These are phyloP conservation scores for Phthorimaea operculella DNA, from an alignment of 1,140 invertebrate species.

Conservation along the genomic window DNA sequence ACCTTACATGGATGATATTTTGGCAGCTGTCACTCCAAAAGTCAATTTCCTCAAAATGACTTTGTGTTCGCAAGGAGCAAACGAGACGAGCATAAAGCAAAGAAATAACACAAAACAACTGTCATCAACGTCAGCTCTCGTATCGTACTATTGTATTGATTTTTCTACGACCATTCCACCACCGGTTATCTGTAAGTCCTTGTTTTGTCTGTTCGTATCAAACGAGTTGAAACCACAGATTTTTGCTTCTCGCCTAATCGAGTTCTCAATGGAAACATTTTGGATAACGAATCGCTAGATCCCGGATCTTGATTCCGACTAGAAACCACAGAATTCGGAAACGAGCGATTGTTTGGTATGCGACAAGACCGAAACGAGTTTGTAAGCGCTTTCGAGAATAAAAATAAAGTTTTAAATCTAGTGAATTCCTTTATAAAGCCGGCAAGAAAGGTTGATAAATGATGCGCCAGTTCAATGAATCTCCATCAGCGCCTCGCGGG, in stretches of 20 bases:
- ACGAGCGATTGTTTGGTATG: background rate
- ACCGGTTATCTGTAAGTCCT: too few relatives aligned
- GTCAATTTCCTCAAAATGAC: slow-evolving; percentile 44
- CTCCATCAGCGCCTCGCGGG: slow-evolving; percentile 44
- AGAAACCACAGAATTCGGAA: slow-evolving; percentile 1
- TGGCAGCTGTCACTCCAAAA: slow-evolving; percentile 44
- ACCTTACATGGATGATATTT: slow-evolving; percentile 14
- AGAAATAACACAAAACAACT: slow-evolving; percentile 61
- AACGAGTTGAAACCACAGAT: too few relatives aligned
- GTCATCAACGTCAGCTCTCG: slow-evolving; percentile 48
- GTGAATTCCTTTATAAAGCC: slow-evolving; percentile 37
- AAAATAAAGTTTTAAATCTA: slow-evolving; percentile 41
- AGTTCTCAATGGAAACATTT: too few relatives aligned
- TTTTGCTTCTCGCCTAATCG: too few relatives aligned
- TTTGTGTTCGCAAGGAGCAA: slow-evolving; percentile 35
- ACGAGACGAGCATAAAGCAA: slow-evolving; percentile 21
- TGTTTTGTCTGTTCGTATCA: too few relatives aligned
- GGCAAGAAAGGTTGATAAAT: slow-evolving; percentile 54
- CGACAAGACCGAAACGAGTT: background rate
- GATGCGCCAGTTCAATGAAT: slow-evolving; percentile 47
- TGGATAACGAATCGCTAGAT: too few relatives aligned
- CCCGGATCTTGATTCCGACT: background rate
- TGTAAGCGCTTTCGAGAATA: slow-evolving; percentile 1
- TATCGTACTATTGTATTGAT: slow-evolving; percentile 22
- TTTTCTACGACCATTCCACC: slow-evolving; percentile 4